Conservation (phyloP, 2,113 vertebrate species). For the mouse (Mus musculus) region DNA sequence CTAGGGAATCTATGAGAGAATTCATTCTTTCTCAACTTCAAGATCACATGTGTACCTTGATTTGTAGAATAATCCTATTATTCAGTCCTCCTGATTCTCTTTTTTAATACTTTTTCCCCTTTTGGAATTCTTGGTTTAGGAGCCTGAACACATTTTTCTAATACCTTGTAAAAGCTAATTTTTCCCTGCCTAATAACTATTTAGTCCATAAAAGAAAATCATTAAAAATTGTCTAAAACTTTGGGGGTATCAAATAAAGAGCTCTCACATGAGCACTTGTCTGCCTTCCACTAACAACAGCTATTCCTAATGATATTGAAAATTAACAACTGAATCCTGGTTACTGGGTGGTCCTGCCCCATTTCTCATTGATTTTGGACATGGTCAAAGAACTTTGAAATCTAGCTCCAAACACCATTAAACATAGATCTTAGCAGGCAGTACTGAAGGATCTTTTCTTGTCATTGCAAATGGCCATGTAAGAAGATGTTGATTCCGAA, state of each 20-base stretch:
- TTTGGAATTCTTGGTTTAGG: not conserved
- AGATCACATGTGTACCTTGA: not conserved
- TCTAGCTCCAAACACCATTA: not conserved
- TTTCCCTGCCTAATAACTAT: not conserved
- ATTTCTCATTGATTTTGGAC: not conserved
- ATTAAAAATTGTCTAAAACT: conserved; percentile 13
- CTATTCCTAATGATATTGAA: not conserved
- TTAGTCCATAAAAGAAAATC: not conserved
- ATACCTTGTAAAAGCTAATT: not conserved
- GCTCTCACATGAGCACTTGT: not conserved
- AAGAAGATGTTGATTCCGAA: conserved; percentile 30
- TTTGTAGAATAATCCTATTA: not conserved
- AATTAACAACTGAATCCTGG: not conserved
- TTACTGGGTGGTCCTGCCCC: not conserved
- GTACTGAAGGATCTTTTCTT: not conserved
- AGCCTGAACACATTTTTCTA: not conserved
- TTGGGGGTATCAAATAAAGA: not conserved
- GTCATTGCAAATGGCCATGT: not conserved
- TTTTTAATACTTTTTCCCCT: not conserved
- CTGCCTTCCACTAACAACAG: not conserved
- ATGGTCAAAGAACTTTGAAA: not conserved
- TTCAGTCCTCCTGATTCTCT: not conserved
- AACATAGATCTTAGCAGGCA: not conserved
- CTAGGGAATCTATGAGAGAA: not conserved
- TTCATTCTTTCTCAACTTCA: not conserved